phyloP scores from a whole-genome alignment of 2,113 vertebrate species.

The Cephalophus harveyi region DNA sequence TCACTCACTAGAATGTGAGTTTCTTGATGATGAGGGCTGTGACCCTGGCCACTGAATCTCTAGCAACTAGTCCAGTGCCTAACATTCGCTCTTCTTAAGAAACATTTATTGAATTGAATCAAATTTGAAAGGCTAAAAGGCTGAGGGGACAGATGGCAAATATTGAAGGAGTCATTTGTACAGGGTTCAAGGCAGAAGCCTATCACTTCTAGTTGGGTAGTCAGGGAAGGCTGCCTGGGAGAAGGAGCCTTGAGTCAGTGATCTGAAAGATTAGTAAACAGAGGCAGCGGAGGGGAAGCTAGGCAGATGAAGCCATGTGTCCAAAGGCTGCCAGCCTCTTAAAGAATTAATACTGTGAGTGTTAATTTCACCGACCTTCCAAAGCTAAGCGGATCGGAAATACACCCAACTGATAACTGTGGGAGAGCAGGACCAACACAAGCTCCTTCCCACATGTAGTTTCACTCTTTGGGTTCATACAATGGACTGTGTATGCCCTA shows the following conservation, averaged over 20 bases:
- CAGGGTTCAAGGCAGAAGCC: background rate
- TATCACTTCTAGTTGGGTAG: background rate
- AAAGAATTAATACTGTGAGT: background rate
- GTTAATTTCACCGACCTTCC: background rate
- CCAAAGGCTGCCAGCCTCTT: background rate
- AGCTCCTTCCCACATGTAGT: background rate
- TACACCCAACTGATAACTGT: background rate
- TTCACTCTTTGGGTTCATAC: background rate
- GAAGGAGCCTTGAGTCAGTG: background rate
- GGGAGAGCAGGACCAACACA: background rate
- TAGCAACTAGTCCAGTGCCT: background rate
- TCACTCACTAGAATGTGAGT: background rate
- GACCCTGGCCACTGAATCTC: background rate
- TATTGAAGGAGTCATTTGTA: background rate
- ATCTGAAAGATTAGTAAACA: background rate
- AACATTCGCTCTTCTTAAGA: background rate
- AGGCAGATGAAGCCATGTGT: background rate
- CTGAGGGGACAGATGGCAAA: background rate
- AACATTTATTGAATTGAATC: background rate
- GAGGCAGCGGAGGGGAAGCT: background rate
- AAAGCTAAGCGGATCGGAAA: constrained; percentile 3
- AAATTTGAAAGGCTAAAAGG: background rate
- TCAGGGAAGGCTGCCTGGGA: background rate
- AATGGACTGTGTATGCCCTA: background rate
- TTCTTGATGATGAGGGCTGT: background rate